Conservation (phyloP, 2,888 invertebrate genomes). For the Agelastica alni region DNA sequence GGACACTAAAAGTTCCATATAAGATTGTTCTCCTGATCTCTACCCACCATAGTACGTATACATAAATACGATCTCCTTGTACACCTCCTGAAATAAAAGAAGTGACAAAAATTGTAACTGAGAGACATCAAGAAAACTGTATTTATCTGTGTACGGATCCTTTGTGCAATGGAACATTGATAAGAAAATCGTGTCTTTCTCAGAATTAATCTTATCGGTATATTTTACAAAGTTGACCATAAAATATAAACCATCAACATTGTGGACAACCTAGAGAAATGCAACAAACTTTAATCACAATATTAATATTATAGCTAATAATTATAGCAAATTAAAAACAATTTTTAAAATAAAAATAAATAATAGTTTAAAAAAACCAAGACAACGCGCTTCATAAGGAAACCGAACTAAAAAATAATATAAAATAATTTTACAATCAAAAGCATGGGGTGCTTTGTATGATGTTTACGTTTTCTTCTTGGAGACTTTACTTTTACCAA, state of each 20-base stretch:
- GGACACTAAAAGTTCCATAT: too few relatives aligned
- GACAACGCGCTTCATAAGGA: too few relatives aligned
- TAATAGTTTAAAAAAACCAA: too few relatives aligned
- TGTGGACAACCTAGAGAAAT: not conserved
- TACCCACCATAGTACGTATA: too few relatives aligned
- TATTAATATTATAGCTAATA: not conserved
- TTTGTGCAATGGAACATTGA: slow-evolving; percentile 3
- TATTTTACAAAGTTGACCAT: not conserved
- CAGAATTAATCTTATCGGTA: not conserved
- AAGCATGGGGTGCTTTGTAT: too few relatives aligned
- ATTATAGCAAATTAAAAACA: not conserved
- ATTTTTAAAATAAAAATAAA: too few relatives aligned
- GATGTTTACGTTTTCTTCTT: too few relatives aligned
- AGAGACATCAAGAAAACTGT: slow-evolving; percentile 1
- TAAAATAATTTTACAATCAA: too few relatives aligned
- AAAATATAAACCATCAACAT: slow-evolving; percentile 5
- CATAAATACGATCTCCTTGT: too few relatives aligned
- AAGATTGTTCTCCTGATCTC: too few relatives aligned
- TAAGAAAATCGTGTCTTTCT: not conserved
- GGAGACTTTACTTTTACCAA: too few relatives aligned
- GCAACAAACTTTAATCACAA: not conserved
- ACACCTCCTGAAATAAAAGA: not conserved
- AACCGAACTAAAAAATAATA: too few relatives aligned
- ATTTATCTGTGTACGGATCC: not conserved
- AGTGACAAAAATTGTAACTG: not conserved